Evolutionary conservation across 2,113 vertebrate genomes (phyloP).

Genomic region (Prietella phreatophila): DNA sequence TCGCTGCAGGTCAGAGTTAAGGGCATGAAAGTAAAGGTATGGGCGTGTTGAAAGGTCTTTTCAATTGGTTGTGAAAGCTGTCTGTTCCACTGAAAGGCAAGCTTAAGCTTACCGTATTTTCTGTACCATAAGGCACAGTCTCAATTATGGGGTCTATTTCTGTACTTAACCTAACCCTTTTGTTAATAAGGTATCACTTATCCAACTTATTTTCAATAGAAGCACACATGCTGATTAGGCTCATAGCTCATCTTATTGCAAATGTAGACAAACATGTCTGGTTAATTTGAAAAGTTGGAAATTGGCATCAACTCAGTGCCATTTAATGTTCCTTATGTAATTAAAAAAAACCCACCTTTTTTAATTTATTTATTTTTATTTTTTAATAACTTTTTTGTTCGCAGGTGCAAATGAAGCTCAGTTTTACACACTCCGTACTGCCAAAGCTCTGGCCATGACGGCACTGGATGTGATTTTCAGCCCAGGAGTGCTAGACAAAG

Average conservation of each 20-base stretch:
- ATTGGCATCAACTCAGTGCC: no score
- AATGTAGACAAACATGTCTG: background rate
- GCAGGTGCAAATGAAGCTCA: conserved; percentile 38
- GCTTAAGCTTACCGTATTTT: no score
- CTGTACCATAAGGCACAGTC: no score
- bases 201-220: background rate
- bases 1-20: no score
- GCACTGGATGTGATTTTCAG: conserved; percentile 81
- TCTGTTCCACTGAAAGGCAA: no score
- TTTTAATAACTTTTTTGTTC: background rate
- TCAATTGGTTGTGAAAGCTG: no score
- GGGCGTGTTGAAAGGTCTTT: no score
- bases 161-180: no score
- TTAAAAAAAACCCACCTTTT: background rate
- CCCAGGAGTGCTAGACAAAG: conserved; percentile 72
- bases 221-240: background rate
- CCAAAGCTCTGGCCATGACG: conserved; percentile 84
- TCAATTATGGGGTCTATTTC: no score
- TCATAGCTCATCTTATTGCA: background rate
- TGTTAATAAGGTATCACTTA: background rate
- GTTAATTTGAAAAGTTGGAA: background rate
- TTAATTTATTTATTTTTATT: no score
- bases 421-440: conserved; percentile 75
- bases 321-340: background rate
- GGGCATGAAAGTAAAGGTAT: no score